Base-by-base conservation (phyloP, 1,140 invertebrate species). In the Heliconius hermathena region DNA sequence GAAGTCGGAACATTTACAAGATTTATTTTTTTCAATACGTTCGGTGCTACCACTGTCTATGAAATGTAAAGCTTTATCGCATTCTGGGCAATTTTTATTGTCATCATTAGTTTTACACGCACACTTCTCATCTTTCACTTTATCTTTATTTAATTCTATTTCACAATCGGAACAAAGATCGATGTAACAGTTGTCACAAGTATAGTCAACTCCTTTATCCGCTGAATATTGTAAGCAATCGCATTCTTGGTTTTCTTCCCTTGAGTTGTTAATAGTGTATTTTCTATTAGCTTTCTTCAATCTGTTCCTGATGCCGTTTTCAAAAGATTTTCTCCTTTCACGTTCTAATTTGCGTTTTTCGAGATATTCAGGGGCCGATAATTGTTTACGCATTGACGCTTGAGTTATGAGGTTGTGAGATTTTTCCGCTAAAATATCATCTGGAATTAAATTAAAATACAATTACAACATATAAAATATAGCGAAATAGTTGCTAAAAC, bases 321-420 rank as follows among this genome's bases (percentile, higher is more conserved):
- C 97, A 71, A 94, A 95, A 0, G 96, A 96, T 91, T 96, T 97
- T 76, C 97, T 91, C 84, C 96, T 95, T 81, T 97, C 97, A 89
- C 95, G 95, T 86, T 96, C 97, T 81, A 96, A 95, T 90, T 97
- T 96, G 60, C 97, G 91, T 87, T 97, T 97, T 89, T 99, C 98
- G 70, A 99, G 94, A 91, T 99, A 99, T 82, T 98, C 98, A 2
- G 98, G 98, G 0, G 98, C 97, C n/a, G 97, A 97, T 78, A 98
- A 96, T 84, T 97, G 96, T 85, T 97, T 96, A 82, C 97, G 97
- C 84, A 96, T 95, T 2, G 96, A 96, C 9, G 95, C 94, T 89
- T 95, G 93, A 0, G 94, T 95, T 33, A 95, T 95, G 18, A 95
- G 88, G 74, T 93, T 94, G 80, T 92, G 94, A 13, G 94, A 95